A percentile compares a stretch with the other conserved stretches of the same genome.
phyloP scores from a whole-genome alignment of 2,797 vertebrate genomes.

The Todus mexicanus region DNA sequence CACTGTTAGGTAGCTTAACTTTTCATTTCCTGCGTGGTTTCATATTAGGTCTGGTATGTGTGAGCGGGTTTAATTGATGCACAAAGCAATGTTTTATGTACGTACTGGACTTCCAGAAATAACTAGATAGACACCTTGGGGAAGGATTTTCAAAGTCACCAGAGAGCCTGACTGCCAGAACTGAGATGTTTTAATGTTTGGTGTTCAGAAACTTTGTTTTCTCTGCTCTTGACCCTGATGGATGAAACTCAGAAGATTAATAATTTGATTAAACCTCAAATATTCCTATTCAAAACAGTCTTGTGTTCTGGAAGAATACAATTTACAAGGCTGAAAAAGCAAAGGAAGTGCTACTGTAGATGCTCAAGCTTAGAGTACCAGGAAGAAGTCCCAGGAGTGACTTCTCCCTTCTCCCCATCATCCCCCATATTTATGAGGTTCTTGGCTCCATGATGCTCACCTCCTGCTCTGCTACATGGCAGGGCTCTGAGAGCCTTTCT shows the following conservation, averaged over 20 bases:
- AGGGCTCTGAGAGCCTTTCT: not conserved
- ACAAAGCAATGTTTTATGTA: not conserved
- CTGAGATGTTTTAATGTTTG: not conserved
- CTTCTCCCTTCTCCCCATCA: not conserved
- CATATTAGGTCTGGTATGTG: not conserved
- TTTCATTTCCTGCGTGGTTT: constrained; percentile 64
- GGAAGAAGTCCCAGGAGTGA: not conserved
- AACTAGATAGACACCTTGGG: not conserved
- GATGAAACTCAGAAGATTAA: not conserved
- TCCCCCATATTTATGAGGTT: not conserved
- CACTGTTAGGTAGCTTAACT: not conserved
- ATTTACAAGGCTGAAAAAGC: not conserved
- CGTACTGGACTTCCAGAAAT: not conserved
- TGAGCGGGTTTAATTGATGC: not conserved
- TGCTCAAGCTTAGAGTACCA: not conserved
- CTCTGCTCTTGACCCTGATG: not conserved
- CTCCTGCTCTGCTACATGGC: not conserved
- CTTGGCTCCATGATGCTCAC: not conserved
- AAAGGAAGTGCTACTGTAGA: not conserved
- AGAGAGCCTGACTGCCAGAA: not conserved
- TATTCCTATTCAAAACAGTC: not conserved
- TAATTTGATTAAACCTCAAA: not conserved
- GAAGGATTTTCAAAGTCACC: not conserved
- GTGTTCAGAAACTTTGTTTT: not conserved
- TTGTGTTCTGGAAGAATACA: not conserved